Evolutionary conservation across 2,797 vertebrate genomes (phyloP).

Genomic region (Capromys pilorides): DNA sequence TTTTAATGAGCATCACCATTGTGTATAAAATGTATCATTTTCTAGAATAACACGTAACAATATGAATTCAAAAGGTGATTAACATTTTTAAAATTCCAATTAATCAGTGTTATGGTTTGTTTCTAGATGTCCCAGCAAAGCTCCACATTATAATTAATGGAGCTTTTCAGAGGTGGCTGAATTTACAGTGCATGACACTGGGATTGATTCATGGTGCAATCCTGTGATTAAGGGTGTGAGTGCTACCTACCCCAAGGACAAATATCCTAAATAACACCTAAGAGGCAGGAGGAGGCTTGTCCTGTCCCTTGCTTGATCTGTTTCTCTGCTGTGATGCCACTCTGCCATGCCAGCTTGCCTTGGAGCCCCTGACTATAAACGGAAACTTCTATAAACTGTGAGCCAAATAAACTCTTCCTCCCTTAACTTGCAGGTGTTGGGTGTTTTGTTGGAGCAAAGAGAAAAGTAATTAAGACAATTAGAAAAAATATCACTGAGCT

Average conservation of each 20-base stretch:
- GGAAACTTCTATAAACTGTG: neutral
- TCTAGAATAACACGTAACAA: neutral
- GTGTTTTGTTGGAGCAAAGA: neutral
- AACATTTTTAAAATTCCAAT: constrained; percentile 6
- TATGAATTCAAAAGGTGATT: neutral
- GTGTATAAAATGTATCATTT: neutral
- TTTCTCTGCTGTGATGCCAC: neutral
- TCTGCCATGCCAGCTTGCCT: neutral
- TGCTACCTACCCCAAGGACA: neutral
- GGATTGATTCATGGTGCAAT: neutral
- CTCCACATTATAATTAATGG: too few species aligned
- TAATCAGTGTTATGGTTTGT: neutral
- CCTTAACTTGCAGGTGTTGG: neutral
- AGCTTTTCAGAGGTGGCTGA: neutral
- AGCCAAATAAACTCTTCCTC: neutral
- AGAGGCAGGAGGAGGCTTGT: neutral
- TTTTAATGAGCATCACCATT: neutral
- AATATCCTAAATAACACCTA: neutral
- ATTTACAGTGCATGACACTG: neutral
- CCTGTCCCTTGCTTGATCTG: neutral
- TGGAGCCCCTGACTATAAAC: neutral
- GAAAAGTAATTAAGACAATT: neutral
- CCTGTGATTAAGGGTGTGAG: neutral
- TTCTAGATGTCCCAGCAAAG: neutral
- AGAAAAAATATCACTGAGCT: neutral